Evolutionary conservation across 2,113 vertebrate genomes (phyloP), one percentile per base, ranked within the genome.

Genomic region (Hiodon tergisus): DNA sequence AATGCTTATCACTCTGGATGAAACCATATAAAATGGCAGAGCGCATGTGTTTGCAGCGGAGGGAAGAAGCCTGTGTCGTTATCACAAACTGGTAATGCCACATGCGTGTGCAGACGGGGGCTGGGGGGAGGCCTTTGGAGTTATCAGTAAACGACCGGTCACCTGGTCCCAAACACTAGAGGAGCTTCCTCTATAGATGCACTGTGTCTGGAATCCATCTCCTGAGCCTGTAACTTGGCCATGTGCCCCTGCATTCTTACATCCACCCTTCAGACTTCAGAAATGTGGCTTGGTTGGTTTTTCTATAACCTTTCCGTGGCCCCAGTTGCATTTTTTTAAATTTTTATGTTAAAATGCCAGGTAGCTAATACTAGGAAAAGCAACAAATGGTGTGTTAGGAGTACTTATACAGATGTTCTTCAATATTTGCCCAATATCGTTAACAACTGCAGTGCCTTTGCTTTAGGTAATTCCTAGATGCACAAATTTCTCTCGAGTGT

Each of bases 191-290:
- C 31, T 31, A 31, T 31, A 1, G 31, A 31, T 31, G 31, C 31
- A 31, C 31, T 31, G 83, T 48, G 46, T 85, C 83, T 72, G 77
- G 60, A 68, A 4, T 13, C 65, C 67, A 69, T 80, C 69, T 61
- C 61, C 10, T n/a, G 54, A 50, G 47, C n/a, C 67, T 70, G 74
- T 9, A 31, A 78, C 60, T 72, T 58, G 65, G 68, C 50, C 72
- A 75, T 71, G 79, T 67, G 82, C 79, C 78, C 69, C 14, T 67
- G 60, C 76, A 74, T 75, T 76, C 4, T 4, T 4, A 65, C 17
- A 46, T 54, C 61, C 50, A 66, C 61, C 46, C 10, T 11, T 72
- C 55, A 4, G 8, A 16, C 7, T 31, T 16, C 2, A 55, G 52
- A 69, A 76, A 71, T 76, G 67, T 59, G 0, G 67, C n/a, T 4